Evolutionary conservation across 2,797 vertebrate species (phyloP).

Genomic region (Heteromormyrus szaboi): DNA sequence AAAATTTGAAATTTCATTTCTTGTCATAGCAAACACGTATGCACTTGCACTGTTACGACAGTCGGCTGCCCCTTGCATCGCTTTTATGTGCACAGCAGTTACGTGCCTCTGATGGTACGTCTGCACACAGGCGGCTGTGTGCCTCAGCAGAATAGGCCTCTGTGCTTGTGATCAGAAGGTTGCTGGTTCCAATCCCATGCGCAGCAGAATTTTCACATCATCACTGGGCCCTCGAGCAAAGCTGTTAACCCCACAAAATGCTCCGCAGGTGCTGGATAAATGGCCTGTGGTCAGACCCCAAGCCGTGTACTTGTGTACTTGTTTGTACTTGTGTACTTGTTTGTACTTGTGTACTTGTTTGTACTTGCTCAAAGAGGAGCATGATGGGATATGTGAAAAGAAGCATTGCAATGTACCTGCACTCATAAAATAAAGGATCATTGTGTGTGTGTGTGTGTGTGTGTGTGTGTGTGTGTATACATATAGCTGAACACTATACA

Average conservation of each 20-base stretch:
- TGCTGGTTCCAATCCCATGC: not conserved
- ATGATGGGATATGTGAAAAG: not conserved
- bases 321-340: not conserved
- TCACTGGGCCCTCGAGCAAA: not conserved
- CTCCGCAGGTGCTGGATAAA: not conserved
- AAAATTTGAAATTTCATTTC: not conserved
- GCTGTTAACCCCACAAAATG: not conserved
- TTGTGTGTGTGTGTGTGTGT: not conserved
- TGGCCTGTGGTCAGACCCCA: not conserved
- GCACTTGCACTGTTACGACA: not conserved
- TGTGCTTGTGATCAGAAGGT: not conserved
- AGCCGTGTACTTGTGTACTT: not conserved
- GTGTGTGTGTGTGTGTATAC: not conserved
- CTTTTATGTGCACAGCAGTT: not conserved
- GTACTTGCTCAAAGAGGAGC: not conserved
- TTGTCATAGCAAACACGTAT: not conserved
- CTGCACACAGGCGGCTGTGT: not conserved
- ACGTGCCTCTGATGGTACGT: not conserved
- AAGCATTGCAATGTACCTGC: not conserved
- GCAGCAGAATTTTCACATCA: not conserved
- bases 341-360: not conserved
- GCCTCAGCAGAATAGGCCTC: not conserved
- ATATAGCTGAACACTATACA: not conserved
- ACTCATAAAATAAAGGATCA: not conserved
- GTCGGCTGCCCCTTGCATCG: not conserved